Base-by-base conservation (phyloP, 2,797 vertebrate genomes). In the Danionella dracula region DNA sequence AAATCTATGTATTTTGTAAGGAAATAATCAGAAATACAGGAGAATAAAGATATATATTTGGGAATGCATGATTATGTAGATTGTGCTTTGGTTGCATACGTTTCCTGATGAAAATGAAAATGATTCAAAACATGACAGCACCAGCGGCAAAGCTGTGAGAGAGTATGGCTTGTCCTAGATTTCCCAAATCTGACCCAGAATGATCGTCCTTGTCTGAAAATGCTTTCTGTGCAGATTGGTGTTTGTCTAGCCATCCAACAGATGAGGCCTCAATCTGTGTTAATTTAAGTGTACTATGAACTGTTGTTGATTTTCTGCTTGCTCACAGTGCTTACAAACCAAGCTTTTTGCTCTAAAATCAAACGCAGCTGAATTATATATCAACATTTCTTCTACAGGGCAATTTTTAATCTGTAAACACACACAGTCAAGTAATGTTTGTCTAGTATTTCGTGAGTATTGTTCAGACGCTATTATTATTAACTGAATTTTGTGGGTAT, bases 251-350 rank as follows among this genome's bases (percentile, higher is more conserved):
- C 83, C 76, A 70, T 78, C 81, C 77, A 70, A 80, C 85, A 81
- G 79, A 84, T 87, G 81, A 89, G 88, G 86, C 87, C 83, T 82
- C 79, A 85, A 86, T 88, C 86, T 85, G 83, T 86, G 84, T 85
- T 88, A 79, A 87, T 85, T 87, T 84, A 82, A 85, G 81, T 86
- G 79, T 86, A 82, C 85, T 85, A 82, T 79, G 3, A 83, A 77
- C 77, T 81, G 84, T 85, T 86, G 81, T 88, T 86, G 83, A 84
- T 83, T 85, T 86, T 81, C 55, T 73, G 42, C 6, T 19, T 3
- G 42, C 34, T 55, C 15, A 7, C 44, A 10, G 6, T 9, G 23
- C 32, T 16, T 12, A 32, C 4, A 51, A 37, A 38, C 23, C 35
- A 53, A 8, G 2, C 4, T 5, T 44, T 34, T 42, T 16, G 5